Evolutionary conservation across 2,888 invertebrate species (phyloP).

Genomic region (Sphaeridia pumilis): DNA sequence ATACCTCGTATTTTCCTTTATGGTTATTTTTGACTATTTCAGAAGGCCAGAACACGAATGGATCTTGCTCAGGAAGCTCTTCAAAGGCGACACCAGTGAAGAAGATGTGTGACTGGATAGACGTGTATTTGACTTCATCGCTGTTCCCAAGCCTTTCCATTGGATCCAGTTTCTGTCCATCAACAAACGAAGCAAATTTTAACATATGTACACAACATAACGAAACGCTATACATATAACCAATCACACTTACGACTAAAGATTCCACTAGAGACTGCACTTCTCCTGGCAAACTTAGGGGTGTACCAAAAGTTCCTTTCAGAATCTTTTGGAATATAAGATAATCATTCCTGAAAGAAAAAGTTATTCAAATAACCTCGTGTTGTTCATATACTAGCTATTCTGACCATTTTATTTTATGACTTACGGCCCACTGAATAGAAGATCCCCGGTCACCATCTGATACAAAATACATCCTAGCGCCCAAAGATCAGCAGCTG

Average conservation of each 20-base stretch:
- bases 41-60: not conserved
- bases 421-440: conserved; percentile 64
- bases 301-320: conserved; percentile 79
- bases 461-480: conserved; percentile 94
- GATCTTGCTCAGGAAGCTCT: conserved; percentile 51
- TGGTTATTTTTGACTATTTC: not conserved
- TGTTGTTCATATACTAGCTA: too few relatives aligned
- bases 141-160: conserved; percentile 66
- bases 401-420: too few relatives aligned
- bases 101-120: conserved; percentile 75
- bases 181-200: conserved; percentile 6
- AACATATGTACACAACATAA: conserved; percentile 4
- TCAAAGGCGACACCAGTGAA: conserved; percentile 76
- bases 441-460: conserved; percentile 85
- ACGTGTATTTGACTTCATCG: conserved; percentile 62
- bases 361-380: conserved; percentile 4
- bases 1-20: not conserved
- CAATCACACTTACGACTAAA: conserved; percentile 50
- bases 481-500: conserved; percentile 91
- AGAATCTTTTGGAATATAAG: conserved; percentile 91
- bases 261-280: conserved; percentile 81
- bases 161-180: conserved; percentile 54
- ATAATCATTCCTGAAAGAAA: conserved; percentile 65
- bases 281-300: conserved; percentile 72
- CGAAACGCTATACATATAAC: not conserved